phyloP scores from a whole-genome alignment of 2,797 vertebrate species.

The Periophthalmus magnuspinnatus region DNA sequence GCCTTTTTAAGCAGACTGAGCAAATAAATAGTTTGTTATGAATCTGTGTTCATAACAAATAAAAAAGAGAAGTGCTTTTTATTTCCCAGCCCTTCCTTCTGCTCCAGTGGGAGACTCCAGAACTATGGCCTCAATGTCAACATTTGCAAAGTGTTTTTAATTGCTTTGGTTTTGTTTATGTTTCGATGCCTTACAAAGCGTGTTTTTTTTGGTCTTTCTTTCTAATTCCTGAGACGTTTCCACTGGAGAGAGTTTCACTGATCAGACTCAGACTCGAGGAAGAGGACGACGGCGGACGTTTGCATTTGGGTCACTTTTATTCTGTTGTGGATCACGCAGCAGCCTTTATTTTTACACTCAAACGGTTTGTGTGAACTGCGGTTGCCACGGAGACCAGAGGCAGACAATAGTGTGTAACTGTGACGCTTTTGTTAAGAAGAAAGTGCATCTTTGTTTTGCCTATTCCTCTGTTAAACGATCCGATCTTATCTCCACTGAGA shows the following conservation, averaged over 20 bases:
- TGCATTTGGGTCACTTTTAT: conserved; percentile 63
- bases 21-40: conserved; percentile 72
- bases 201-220: conserved; percentile 68
- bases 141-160: conserved; percentile 76
- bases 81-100: conserved; percentile 77
- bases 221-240: conserved; percentile 73
- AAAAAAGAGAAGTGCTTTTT: conserved; percentile 82
- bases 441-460: conserved; percentile 83
- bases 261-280: conserved; percentile 60
- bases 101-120: conserved; percentile 71
- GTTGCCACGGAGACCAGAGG: conserved; percentile 63
- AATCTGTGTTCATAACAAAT: conserved; percentile 78
- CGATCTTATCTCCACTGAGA: conserved; percentile 75
- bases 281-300: conserved; percentile 68
- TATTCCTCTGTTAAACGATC: conserved; percentile 78
- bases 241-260: conserved; percentile 57
- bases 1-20: conserved; percentile 82
- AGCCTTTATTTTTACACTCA: conserved; percentile 60
- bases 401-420: conserved; percentile 79
- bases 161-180: conserved; percentile 75
- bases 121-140: conserved; percentile 78
- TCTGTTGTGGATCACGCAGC: conserved; percentile 68
- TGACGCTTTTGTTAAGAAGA: conserved; percentile 82
- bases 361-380: conserved; percentile 74
- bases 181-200: conserved; percentile 80